Conservation (phyloP, 2,888 invertebrate genomes). For the Amphipyra tragopoginis region DNA sequence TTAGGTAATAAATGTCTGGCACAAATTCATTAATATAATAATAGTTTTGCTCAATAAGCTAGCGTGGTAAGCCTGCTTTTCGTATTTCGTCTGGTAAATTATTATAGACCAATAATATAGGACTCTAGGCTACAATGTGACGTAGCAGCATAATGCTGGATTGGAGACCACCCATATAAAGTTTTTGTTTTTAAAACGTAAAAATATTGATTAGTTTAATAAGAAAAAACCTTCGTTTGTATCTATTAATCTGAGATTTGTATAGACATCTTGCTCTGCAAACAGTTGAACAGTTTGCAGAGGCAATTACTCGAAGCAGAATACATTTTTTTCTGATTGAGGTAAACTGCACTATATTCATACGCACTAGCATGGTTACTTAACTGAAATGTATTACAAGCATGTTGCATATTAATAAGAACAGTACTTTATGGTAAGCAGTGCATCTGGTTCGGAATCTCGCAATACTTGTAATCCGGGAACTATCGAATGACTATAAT, state of each 20-base stretch:
- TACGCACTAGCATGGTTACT: slow-evolving; percentile 25
- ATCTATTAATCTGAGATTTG: too few species aligned
- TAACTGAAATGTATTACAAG: slow-evolving; percentile 30
- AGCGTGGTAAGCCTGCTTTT: too few species aligned
- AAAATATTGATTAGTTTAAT: not conserved
- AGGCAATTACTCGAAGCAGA: slow-evolving; percentile 1
- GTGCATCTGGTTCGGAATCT: slow-evolving; percentile 43
- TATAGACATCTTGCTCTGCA: not conserved
- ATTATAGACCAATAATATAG: too few species aligned
- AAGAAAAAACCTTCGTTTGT: not conserved
- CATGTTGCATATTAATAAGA: slow-evolving; percentile 41
- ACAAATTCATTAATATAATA: too few species aligned
- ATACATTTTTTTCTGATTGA: slow-evolving; percentile 4
- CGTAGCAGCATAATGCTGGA: too few species aligned
- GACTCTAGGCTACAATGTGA: too few species aligned
- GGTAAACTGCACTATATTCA: slow-evolving; percentile 10
- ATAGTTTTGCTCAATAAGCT: too few species aligned
- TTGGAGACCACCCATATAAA: too few species aligned
- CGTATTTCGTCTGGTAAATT: too few species aligned
- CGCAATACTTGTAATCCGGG: slow-evolving; percentile 34
- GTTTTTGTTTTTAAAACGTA: too few species aligned
- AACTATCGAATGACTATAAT: slow-evolving; percentile 26
- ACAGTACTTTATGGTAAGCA: slow-evolving; percentile 36
- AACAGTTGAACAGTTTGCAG: not conserved
- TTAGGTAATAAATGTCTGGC: too few species aligned